Percentiles rank a stretch among this genome's conserved stretches.
phyloP scores from a whole-genome alignment of 37 sponge, comb jelly and placozoan genomes.

The Ianthella basta region DNA sequence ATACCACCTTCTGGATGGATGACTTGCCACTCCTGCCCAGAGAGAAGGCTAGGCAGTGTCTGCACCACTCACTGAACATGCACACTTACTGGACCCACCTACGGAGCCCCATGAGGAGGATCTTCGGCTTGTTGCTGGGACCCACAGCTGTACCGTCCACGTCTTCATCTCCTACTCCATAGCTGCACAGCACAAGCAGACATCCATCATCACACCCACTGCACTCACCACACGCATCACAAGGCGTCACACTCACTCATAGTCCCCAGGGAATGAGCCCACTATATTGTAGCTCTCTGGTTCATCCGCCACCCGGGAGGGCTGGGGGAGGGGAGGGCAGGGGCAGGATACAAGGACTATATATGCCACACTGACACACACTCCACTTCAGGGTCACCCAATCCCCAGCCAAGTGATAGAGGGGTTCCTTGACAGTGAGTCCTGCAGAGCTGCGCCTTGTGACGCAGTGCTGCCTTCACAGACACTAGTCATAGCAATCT shows the following conservation, averaged over 20 bases:
- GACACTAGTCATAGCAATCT: too few species aligned
- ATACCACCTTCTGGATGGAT: slow-evolving; percentile 94
- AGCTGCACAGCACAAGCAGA: too few species aligned
- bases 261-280: slow-evolving; percentile 82
- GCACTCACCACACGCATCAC: too few species aligned
- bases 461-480: too few species aligned
- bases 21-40: slow-evolving; percentile 90
- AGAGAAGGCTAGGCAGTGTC: not conserved
- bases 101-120: slow-evolving; percentile 89
- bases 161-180: slow-evolving; percentile 74
- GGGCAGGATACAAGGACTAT: too few species aligned
- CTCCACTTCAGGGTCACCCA: too few species aligned
- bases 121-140: slow-evolving; percentile 75
- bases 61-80: not conserved
- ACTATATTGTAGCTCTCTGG: slow-evolving; percentile 65
- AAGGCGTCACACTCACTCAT: slow-evolving; percentile 86
- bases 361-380: not conserved
- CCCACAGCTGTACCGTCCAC: slow-evolving; percentile 43
- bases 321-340: not conserved
- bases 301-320: not conserved
- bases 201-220: not conserved
- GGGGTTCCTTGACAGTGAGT: too few species aligned
- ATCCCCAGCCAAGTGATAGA: too few species aligned
- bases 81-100: slow-evolving; percentile 46
- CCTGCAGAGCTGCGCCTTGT: too few species aligned